Base-by-base conservation (phyloP, 2,797 vertebrate genomes). In the Sebastes minor region DNA sequence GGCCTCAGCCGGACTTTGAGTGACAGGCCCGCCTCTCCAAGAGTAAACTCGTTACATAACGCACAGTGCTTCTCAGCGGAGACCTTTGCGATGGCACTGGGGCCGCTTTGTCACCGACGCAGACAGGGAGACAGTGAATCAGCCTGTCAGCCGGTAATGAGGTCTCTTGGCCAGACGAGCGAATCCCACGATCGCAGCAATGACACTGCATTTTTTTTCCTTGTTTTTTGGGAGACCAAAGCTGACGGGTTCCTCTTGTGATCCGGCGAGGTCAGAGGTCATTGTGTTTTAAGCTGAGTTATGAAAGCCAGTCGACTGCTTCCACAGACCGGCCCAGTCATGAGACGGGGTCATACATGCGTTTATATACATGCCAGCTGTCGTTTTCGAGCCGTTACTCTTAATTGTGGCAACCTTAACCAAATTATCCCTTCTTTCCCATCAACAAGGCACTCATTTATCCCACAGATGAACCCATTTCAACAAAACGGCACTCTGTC, bases 401-500 rank as follows among this genome's bases (percentile, higher is more conserved):
- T 76, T 81, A 30, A 84, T 87, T 89, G 73, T 76, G 63, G 68
- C 62, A 68, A 69, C 30, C 25, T 69, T 71, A 85, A 87, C 65
- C 61, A 74, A 86, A 75, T 85, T 61, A 69, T 95, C 87, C 95
- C 92, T 89, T 86, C 86, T 92, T 95, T 96, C 86, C 95, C 92
- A 85, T 96, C 95, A 14, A 95, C 94, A 83, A 95, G 94, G 3
- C 95, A 92, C 30, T 94, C 94, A 93, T 94, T 92, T 95, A 95
- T 91, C 90, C 96, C 91, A 95, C 94, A 76, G 94, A 95, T 3
- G 95, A 96, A 94, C 94, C 95, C 70, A 4, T 68, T 77, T 94
- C 62, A 77, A 62, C 80, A 71, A 49, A 84, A 80, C 3, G 64
- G 2, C 20, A 0, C 71, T 68, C 30, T 87, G 33, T 82, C 62